Evolutionary conservation across 1,140 invertebrate genomes (phyloP), one percentile per base, ranked within the genome.

Genomic region (Chironomus striatipennis): DNA sequence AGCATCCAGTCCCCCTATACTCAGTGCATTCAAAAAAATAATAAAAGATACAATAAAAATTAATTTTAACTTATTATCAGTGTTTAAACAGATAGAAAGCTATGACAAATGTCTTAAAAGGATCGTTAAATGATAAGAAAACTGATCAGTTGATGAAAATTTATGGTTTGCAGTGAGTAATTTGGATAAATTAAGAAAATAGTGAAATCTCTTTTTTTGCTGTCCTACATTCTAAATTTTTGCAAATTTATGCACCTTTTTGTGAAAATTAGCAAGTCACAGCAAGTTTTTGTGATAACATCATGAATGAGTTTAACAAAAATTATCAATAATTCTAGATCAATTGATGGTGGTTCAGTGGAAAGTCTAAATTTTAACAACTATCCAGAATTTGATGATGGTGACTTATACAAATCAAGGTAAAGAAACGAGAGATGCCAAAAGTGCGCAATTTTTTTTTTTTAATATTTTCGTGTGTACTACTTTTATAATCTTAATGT

Each of bases 101-200:
- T 70, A 70, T 70, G 65, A 70, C 65, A 70, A 70, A 70, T 70
- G 65, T 70, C 65, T 21, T 70, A 70, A 57, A 57, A 57, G 47
- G 10, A 57, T 57, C 47, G 47, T 57, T 57, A 57, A 70, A 21
- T 70, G 65, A 70, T 70, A 70, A 70, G 20, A 70, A 70, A 70
- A 70, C 65, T 70, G 65, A 70, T 70, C 65, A 70, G 18, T 70
- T 70, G 65, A 70, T 70, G 65, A 70, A 70, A 70, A 70, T 70
- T 21, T 70, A 70, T 70, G 65, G 65, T 70, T 70, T 70, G 18
- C 65, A 70, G 65, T 70, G 20, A 70, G 65, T 70, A 70, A 18
- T 70, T 21, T 70, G 65, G 24, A 34, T 70, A 18, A 7, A 20
- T 21, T 6, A 21, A 70, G 10, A 18, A 18, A 9, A 21, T 70